Base-by-base conservation (phyloP, 2,888 invertebrate genomes). In the Archips crataeganus region DNA sequence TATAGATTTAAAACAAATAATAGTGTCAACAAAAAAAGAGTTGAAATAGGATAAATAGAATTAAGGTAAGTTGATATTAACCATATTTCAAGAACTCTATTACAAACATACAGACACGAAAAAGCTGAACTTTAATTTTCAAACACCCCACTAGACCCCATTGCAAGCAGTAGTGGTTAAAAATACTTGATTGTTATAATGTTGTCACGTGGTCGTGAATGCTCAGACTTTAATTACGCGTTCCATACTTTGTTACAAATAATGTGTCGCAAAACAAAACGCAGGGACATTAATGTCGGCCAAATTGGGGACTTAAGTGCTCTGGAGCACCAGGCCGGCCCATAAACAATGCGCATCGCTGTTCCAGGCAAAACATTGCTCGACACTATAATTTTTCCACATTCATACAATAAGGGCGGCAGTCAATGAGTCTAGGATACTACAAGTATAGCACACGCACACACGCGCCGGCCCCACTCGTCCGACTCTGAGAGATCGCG, bases 351-450 rank as follows among this genome's bases (percentile, higher is more conserved):
- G 87, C 88, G 86, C 90, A 88, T 89, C 87, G 87, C 87, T 85
- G 88, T 93, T 91, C 89, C 92, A 93, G 90, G 92, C 93, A 90
- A 93, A 92, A 92, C 91, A 92, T 79, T 72, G 82, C 85, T 90
- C 87, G 86, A 87, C 88, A 90, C 93, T 90, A 94, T 93, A 94
- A 94, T 94, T 94, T 94, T 94, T 94, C 94, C 92, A 94, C 94
- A 93, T 94, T 93, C 93, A 94, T 93, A 94, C 93, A 93, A 93
- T 92, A 93, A 94, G 93, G 93, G 92, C 89, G 91, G 91, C 93
- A 94, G 94, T 94, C 94, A 94, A 94, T 94, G 94, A 94, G 94
- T 94, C 94, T 94, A 93, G 94, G 90, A 87, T 90, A 93, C 92
- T 88, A 92, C 93, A 91, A 90, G 91, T 91, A 86, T 88, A 89